These are phyloP conservation scores for Thelaira solivaga DNA, from an alignment of 2,888 invertebrate species.

Conservation along the genomic window DNA sequence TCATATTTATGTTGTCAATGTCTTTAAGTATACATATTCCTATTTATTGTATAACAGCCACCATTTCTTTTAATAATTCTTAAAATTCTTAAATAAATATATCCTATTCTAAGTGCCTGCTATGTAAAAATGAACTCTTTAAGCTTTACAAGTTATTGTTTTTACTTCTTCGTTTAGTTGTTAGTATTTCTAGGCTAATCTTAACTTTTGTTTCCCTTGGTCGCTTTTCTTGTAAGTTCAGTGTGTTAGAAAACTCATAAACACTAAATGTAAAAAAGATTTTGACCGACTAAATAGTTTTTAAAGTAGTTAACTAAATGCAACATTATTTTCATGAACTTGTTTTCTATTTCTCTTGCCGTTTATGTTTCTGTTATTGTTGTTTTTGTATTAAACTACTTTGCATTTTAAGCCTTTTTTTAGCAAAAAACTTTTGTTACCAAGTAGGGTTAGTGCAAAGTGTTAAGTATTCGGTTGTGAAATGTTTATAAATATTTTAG, in stretches of 20 bases:
- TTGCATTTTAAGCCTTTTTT: slow-evolving; percentile 28
- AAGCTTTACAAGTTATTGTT: neutral
- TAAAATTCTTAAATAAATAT: too few species aligned
- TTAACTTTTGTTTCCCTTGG: neutral
- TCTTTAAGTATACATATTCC: neutral
- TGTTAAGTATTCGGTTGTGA: slow-evolving; percentile 47
- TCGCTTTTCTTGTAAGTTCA: neutral
- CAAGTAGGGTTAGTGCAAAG: slow-evolving; percentile 8
- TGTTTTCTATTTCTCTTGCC: neutral
- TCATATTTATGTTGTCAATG: too few species aligned
- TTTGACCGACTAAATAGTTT: slow-evolving; percentile 42
- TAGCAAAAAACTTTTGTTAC: neutral
- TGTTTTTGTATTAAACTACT: slow-evolving; percentile 14
- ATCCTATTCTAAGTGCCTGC: too few species aligned
- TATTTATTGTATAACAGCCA: neutral
- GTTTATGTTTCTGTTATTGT: neutral
- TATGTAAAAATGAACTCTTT: slow-evolving; percentile 2
- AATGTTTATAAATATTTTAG: slow-evolving; percentile 36
- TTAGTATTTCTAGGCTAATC: neutral
- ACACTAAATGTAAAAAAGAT: neutral
- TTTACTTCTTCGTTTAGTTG: neutral
- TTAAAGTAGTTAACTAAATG: slow-evolving; percentile 15
- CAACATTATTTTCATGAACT: slow-evolving; percentile 27
- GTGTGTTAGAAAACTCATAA: neutral
- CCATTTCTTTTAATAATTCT: neutral